These are phyloP conservation scores for Sorex fumeus DNA, from an alignment of 2,113 vertebrate genomes.

Conservation along the genomic window DNA sequence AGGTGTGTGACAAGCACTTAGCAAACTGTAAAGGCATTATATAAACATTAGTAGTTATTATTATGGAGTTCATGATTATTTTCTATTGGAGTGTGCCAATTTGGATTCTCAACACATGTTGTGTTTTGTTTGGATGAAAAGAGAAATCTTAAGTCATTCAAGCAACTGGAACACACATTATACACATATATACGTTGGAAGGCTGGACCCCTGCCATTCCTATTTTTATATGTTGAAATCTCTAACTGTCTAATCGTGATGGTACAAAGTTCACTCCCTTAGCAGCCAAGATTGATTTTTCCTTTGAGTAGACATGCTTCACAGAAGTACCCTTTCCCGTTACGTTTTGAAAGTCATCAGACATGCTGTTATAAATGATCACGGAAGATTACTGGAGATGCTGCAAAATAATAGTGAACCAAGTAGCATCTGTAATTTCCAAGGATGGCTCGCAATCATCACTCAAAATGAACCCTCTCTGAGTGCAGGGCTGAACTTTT, in stretches of 20 bases:
- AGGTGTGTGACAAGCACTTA: constrained; percentile 75
- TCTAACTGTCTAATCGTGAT: constrained; percentile 82
- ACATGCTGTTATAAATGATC: constrained; percentile 90
- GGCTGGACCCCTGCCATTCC: constrained; percentile 70
- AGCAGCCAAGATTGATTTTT: constrained; percentile 89
- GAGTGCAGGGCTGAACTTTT: constrained; percentile 84
- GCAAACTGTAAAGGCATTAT: constrained; percentile 72
- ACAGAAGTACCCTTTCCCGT: constrained; percentile 89
- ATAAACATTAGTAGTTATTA: constrained; percentile 75
- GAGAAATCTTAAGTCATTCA: constrained; percentile 71
- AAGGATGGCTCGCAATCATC: constrained; percentile 89
- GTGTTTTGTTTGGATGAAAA: constrained; percentile 71
- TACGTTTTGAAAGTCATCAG: constrained; percentile 91
- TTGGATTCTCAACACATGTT: constrained; percentile 73
- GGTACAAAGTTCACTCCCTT: constrained; percentile 82
- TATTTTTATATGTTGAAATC: constrained; percentile 83
- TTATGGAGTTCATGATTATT: constrained; percentile 68
- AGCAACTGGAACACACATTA: constrained; percentile 64
- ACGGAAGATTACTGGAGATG: constrained; percentile 89
- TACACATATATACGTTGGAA: constrained; percentile 37
- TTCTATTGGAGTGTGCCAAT: constrained; percentile 67
- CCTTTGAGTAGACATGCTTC: constrained; percentile 86
- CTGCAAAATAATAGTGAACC: constrained; percentile 90
- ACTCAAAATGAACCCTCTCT: constrained; percentile 88
- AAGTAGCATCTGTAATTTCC: constrained; percentile 90